phyloP scores from a whole-genome alignment of 2,113 vertebrate genomes.

The Isurus oxyrinchus region DNA sequence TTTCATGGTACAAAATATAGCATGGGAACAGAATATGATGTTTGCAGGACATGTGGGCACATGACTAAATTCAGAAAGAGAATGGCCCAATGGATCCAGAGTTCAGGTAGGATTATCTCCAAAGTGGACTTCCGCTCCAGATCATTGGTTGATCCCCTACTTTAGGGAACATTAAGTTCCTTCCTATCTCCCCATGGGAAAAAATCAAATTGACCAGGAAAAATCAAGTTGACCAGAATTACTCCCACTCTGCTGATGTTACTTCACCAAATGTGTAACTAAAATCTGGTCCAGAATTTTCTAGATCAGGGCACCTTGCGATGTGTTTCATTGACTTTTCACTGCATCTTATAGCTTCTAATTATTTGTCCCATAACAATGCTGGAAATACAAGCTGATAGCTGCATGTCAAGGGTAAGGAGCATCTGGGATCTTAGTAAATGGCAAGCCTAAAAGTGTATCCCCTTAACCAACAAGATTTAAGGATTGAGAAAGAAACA shows the following conservation, averaged over 20 bases:
- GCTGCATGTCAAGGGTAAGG: neutral
- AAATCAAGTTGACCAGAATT: neutral
- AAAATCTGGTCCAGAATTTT: neutral
- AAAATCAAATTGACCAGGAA: neutral
- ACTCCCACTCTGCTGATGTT: neutral
- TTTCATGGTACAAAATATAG: neutral
- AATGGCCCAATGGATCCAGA: neutral
- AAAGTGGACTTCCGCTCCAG: neutral
- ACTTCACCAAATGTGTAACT: neutral
- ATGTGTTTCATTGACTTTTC: neutral
- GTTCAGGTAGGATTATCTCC: neutral
- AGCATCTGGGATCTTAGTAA: neutral
- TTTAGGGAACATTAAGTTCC: neutral
- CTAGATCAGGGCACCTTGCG: neutral
- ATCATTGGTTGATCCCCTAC: neutral
- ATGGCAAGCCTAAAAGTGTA: neutral
- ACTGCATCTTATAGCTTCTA: neutral
- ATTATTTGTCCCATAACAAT: neutral
- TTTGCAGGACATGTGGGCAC: neutral
- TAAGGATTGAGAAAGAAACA: neutral
- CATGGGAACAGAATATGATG: neutral
- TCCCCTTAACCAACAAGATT: neutral
- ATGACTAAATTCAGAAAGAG: neutral
- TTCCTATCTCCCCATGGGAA: neutral
- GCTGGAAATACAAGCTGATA: neutral